These are phyloP conservation scores for Oxytorus armatus DNA, from an alignment of 2,888 invertebrate species.

Conservation along the genomic window DNA sequence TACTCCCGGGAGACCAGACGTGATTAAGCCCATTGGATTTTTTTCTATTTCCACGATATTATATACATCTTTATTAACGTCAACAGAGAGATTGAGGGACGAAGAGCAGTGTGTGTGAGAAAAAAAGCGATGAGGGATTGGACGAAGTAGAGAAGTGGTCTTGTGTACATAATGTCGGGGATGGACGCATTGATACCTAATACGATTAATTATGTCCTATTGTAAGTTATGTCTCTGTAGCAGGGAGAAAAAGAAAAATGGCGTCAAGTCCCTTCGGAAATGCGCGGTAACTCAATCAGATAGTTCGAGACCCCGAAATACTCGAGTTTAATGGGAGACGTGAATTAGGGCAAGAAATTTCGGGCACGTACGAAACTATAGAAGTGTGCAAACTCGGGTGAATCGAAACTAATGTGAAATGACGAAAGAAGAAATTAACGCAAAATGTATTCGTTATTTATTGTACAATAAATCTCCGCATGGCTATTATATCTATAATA, in stretches of 20 bases:
- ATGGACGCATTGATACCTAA: no score
- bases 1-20: neutral
- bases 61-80: no score
- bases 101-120: no score
- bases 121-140: no score
- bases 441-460: constrained; percentile 14
- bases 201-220: no score
- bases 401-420: neutral
- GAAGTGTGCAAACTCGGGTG: constrained; percentile 3
- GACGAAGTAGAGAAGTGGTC: no score
- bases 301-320: constrained; percentile 13
- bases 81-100: no score
- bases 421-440: neutral
- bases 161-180: no score
- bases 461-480: neutral
- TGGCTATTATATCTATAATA: neutral
- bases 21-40: neutral
- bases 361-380: neutral
- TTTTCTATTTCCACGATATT: no score
- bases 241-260: constrained; percentile 5
- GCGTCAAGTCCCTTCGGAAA: neutral
- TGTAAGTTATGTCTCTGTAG: no score
- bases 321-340: constrained; percentile 3
- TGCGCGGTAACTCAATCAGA: neutral
- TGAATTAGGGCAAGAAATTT: neutral